These are phyloP conservation scores for Theodoxus fluviatilis DNA, from an alignment of 2,888 invertebrate genomes.

Conservation along the genomic window DNA sequence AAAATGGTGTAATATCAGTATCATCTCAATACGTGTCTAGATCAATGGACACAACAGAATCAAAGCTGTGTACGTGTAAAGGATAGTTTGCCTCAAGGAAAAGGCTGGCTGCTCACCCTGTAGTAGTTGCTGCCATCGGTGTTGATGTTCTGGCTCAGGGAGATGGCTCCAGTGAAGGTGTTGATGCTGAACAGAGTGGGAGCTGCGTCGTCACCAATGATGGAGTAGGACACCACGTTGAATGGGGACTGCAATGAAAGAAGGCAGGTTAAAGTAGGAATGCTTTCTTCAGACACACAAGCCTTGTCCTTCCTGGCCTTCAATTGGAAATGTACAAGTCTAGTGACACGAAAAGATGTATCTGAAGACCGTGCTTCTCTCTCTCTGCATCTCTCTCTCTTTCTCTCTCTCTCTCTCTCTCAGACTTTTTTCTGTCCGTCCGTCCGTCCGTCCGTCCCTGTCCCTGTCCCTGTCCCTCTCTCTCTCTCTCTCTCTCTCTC, in stretches of 20 bases:
- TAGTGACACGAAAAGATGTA: too few species aligned
- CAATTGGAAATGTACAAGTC: too few species aligned
- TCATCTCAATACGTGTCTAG: neutral
- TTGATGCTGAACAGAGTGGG: constrained; percentile 48
- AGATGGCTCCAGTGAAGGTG: constrained; percentile 38
- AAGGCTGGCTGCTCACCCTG: constrained; percentile 32
- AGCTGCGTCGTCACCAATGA: constrained; percentile 55
- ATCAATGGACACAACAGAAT: neutral
- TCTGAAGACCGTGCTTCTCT: too few species aligned
- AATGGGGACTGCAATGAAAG: constrained; percentile 47
- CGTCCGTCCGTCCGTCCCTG: too few species aligned
- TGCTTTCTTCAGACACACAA: too few species aligned
- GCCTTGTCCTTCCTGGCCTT: too few species aligned
- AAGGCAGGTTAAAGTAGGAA: neutral
- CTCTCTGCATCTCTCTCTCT: too few species aligned
- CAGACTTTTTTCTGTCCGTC: too few species aligned
- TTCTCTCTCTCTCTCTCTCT: too few species aligned
- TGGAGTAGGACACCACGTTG: constrained; percentile 45
- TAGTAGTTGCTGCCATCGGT: constrained; percentile 37
- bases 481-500: too few species aligned
- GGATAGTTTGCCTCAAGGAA: neutral
- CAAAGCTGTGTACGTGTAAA: too few species aligned
- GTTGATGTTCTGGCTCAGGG: constrained; percentile 33
- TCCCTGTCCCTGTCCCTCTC: too few species aligned
- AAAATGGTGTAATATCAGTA: neutral